Conservation (phyloP, 1,140 invertebrate genomes). For the Leguminivora glycinivorella region DNA sequence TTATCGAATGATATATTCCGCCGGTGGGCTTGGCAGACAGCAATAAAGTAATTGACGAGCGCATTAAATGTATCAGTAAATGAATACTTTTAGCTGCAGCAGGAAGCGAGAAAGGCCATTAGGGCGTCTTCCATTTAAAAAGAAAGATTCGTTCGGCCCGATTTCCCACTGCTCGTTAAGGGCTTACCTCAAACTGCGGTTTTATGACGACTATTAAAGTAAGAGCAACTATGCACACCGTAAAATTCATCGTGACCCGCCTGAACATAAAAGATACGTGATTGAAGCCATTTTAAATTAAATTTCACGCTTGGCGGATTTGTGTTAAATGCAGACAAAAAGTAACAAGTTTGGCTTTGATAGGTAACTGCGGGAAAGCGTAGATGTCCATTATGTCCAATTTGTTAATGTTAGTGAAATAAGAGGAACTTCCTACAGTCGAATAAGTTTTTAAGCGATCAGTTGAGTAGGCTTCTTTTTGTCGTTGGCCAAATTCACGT, state of each 20-base stretch:
- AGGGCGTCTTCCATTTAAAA: conserved; percentile 19
- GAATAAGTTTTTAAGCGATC: no score
- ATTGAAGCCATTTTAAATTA: conserved; percentile 62
- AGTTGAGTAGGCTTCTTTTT: no score
- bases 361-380: conserved; percentile 10
- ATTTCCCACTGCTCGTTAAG: conserved; percentile 19
- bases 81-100: background rate
- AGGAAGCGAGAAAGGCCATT: conserved; percentile 16
- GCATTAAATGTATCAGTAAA: no score
- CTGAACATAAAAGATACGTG: conserved; percentile 45
- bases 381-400: background rate
- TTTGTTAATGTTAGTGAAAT: conserved; percentile 23
- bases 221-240: conserved; percentile 34
- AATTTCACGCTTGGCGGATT: conserved; percentile 66
- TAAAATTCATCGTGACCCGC: conserved; percentile 41
- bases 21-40: no score
- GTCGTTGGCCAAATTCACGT: no score
- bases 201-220: conserved; percentile 33
- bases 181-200: conserved; percentile 22
- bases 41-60: no score
- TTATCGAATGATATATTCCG: no score
- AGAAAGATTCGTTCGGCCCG: conserved; percentile 18
- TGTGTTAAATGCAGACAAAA: conserved; percentile 51
- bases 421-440: conserved; percentile 2
- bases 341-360: conserved; percentile 21